Base-by-base conservation (phyloP, 2,888 invertebrate genomes). In the Pinctada fucata region DNA sequence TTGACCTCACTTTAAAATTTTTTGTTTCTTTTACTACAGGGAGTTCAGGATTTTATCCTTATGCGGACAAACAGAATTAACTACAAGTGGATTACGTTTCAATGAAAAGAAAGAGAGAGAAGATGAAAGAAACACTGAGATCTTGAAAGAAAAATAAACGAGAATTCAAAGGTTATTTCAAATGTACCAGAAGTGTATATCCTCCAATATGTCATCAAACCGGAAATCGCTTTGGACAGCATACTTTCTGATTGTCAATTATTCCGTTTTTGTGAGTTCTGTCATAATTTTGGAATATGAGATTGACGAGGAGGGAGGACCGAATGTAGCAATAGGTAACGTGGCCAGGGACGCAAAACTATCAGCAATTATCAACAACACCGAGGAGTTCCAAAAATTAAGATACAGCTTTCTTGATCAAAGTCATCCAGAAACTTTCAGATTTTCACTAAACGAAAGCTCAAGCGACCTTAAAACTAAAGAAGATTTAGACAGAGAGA, bases 301-400 rank as follows among this genome's bases (percentile, higher is more conserved):
- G 5, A 79, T 86, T 6, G 76, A 65, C 3, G 86, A 87, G 63
- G 84, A 82, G 65, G 80, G 81, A 45, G 51, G 63, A 6, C 13
- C 80, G 6, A 81, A 85, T 76, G 52, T 81, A 3, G 79, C 80
- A n/a, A 81, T 89, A 47, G 89, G 89, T 45, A 88, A 87, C 78
- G 82, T 89, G 51, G 84, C 85, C 2, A 75, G 75, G n/a, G 87
- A 88, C 79, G 87, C 86, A 66, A 84, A 86, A 75, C 80, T 88
- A 50, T 78, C 78, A 5, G 75, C 73, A 16, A 73, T 81, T 49
- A 81, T 87, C 50, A 83, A 82, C 73, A 83, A 84, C 13, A 80
- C 82, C 16, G 83, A 82, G 13, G 84, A 81, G 70, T 78, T 85
- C 48, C 79, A 81, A 3, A 83, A 81, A 31, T 77, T 89, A 64